Percentiles rank a stretch among this genome's conserved stretches.
Evolutionary conservation across 2,113 vertebrate genomes (phyloP).

Genomic region (Phycodurus eques): DNA sequence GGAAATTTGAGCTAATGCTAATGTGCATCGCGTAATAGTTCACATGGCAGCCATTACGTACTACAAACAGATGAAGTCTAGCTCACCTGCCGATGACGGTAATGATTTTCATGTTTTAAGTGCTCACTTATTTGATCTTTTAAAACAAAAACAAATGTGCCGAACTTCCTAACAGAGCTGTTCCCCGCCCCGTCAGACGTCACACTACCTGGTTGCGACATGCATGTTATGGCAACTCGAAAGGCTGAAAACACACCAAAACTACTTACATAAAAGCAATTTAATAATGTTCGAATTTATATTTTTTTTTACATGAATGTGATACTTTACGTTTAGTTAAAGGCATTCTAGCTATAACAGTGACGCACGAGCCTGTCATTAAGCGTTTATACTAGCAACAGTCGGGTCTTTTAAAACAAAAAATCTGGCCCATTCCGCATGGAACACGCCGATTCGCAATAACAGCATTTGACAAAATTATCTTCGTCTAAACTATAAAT

Average conservation of each 20-base stretch:
- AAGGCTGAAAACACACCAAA: background rate
- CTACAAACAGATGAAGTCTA: background rate
- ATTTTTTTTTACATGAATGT: too few species aligned
- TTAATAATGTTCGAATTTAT: too few species aligned
- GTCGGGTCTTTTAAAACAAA: too few species aligned
- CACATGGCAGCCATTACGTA: background rate
- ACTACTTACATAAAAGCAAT: background rate
- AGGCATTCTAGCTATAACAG: background rate
- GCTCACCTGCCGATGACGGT: constrained; percentile 75
- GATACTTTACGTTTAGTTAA: background rate
- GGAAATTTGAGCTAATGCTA: background rate
- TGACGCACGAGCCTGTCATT: background rate
- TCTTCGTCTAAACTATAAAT: background rate
- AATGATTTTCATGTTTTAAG: constrained; percentile 51
- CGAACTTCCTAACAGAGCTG: background rate
- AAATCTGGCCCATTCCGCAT: too few species aligned
- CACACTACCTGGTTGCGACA: background rate
- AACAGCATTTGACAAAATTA: too few species aligned
- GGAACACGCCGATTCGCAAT: too few species aligned
- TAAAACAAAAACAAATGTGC: too few species aligned
- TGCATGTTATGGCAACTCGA: background rate
- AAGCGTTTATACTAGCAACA: too few species aligned
- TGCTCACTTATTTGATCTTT: constrained; percentile 32
- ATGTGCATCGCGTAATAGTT: background rate
- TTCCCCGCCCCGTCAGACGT: background rate